These are phyloP conservation scores for Silurus lanzhouensis DNA, from an alignment of 2,797 vertebrate species.

Conservation along the genomic window DNA sequence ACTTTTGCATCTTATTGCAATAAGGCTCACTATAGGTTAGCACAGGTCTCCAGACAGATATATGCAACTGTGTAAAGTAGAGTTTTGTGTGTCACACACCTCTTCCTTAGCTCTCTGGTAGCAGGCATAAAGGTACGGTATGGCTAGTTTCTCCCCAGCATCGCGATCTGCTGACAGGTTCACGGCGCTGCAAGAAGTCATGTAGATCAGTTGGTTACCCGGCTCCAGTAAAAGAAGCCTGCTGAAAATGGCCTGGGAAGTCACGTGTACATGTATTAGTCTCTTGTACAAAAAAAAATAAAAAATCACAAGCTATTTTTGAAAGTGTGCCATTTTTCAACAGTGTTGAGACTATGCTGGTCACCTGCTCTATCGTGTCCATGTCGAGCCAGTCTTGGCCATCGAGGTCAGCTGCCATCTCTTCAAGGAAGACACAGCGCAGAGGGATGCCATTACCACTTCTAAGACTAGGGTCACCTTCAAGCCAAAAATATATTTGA, in stretches of 20 bases:
- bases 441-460: slow-evolving; percentile 92
- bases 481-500: neutral
- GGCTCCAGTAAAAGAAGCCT: slow-evolving; percentile 91
- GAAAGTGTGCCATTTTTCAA: neutral
- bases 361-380: slow-evolving; percentile 95
- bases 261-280: neutral
- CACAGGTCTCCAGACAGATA: neutral
- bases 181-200: slow-evolving; percentile 83
- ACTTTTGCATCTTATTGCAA: neutral
- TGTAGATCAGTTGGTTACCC: slow-evolving; percentile 90
- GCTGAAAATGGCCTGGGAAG: slow-evolving; percentile 86
- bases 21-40: neutral
- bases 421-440: slow-evolving; percentile 93
- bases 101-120: slow-evolving; percentile 93
- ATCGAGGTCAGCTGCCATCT: slow-evolving; percentile 91
- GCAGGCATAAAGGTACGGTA: slow-evolving; percentile 91
- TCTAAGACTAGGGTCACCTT: slow-evolving; percentile 92
- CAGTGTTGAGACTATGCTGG: slow-evolving; percentile 19
- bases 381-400: slow-evolving; percentile 99
- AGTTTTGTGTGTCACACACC: slow-evolving; percentile 68
- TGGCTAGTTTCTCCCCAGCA: slow-evolving; percentile 87
- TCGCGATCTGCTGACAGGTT: slow-evolving; percentile 96
- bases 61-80: neutral
- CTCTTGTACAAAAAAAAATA: slow-evolving; percentile 1
- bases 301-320: neutral